Conservation (phyloP, 2,797 vertebrate genomes). For the Liparis tanakae region DNA sequence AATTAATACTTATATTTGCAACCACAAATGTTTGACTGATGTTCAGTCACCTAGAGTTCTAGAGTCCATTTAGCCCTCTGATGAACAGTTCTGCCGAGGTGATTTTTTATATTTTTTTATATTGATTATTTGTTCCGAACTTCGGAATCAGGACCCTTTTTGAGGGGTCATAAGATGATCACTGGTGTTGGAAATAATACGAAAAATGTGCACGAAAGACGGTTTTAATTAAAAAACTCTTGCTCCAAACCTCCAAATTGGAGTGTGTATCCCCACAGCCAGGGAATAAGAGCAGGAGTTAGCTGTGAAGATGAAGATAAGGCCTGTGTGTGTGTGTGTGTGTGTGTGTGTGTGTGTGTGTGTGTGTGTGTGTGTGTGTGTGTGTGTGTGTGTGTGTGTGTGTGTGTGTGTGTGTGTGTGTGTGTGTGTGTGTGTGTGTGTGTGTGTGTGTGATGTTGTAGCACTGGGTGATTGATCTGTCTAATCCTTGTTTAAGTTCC, state of each 20-base stretch:
- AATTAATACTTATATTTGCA: background rate
- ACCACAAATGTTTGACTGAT: background rate
- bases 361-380: conserved; percentile 10
- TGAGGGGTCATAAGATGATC: background rate
- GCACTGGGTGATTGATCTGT: conserved; percentile 75
- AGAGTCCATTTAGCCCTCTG: background rate
- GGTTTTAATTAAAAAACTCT: too few species aligned
- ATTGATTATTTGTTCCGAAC: background rate
- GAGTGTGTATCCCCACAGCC: conserved; percentile 8
- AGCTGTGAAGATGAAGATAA: conserved; percentile 38
- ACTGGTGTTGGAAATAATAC: background rate
- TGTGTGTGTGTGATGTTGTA: conserved; percentile 30
- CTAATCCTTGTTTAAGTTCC: conserved; percentile 79
- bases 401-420: conserved; percentile 25
- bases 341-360: conserved; percentile 6
- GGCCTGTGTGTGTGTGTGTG: too few species aligned
- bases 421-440: conserved; percentile 8
- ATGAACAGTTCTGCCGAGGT: background rate
- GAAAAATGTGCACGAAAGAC: too few species aligned
- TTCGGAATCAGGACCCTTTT: background rate
- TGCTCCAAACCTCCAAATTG: too few species aligned
- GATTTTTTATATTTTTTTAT: background rate
- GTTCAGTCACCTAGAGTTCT: background rate
- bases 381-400: conserved; percentile 12
- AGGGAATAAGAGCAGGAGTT: conserved; percentile 33